Evolutionary conservation across 2,113 vertebrate species (phyloP).

Genomic region (Phoenicopterus ruber): DNA sequence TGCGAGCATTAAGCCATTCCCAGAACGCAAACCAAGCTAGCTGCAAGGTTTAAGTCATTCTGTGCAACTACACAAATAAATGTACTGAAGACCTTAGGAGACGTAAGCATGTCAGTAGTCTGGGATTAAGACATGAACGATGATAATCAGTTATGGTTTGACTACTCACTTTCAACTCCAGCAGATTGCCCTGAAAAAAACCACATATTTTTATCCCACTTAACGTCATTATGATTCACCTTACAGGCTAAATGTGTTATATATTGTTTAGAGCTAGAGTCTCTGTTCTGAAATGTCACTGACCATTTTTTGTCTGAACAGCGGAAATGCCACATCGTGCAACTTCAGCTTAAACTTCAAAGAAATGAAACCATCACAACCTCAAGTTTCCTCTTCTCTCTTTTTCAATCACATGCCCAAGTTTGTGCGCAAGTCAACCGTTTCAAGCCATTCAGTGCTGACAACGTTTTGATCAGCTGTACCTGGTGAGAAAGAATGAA

Average conservation of each 20-base stretch:
- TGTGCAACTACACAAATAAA: neutral
- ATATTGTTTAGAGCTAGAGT: neutral
- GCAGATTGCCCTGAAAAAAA: neutral
- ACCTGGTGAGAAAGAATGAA: neutral
- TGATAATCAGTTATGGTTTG: neutral
- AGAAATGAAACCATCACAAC: conserved; percentile 6
- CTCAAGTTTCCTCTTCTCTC: neutral
- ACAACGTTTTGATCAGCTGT: neutral
- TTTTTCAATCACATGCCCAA: neutral
- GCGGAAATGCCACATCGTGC: neutral
- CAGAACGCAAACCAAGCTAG: neutral
- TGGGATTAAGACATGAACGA: neutral
- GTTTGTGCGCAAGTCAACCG: neutral
- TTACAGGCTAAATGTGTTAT: neutral
- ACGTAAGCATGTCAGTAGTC: neutral
- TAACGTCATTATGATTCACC: neutral
- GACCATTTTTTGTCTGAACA: neutral
- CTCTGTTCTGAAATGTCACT: neutral
- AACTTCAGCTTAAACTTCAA: neutral
- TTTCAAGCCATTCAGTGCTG: neutral
- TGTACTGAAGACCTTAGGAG: neutral
- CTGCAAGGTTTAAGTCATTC: neutral
- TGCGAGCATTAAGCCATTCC: neutral
- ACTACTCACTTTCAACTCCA: neutral
- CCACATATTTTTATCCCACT: neutral